These are phyloP conservation scores for Oxytorus armatus DNA, from an alignment of 2,888 invertebrate genomes.

Conservation along the genomic window DNA sequence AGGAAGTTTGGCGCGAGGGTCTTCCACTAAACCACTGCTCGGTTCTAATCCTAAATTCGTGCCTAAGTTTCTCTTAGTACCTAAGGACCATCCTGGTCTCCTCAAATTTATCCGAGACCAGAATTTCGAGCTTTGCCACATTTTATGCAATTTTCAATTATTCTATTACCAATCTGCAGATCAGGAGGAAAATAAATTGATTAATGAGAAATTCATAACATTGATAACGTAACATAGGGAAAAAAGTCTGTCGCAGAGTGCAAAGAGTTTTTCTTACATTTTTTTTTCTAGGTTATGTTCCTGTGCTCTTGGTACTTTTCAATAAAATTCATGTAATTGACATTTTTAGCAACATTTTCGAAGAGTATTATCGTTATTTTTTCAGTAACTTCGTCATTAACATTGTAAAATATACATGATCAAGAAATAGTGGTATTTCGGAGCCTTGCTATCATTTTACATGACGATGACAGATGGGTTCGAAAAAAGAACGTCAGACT, in stretches of 20 bases:
- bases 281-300: slow-evolving; percentile 1
- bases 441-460: slow-evolving; percentile 6
- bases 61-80: slow-evolving; percentile 3
- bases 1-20: slow-evolving; percentile 81
- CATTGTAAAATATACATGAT: background rate
- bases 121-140: slow-evolving; percentile 75
- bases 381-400: background rate
- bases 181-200: background rate
- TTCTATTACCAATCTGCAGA: slow-evolving; percentile 22
- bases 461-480: slow-evolving; percentile 15
- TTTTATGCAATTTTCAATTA: slow-evolving; percentile 52
- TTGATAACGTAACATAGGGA: no score
- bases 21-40: slow-evolving; percentile 30
- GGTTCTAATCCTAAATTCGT: slow-evolving; percentile 30
- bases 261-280: background rate
- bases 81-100: slow-evolving; percentile 18
- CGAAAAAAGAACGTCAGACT: background rate
- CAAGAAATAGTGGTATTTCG: background rate
- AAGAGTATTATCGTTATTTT: no score
- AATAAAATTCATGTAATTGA: background rate
- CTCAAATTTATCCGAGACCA: slow-evolving; percentile 58
- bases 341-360: background rate
- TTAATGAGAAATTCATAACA: background rate
- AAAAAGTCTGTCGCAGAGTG: no score
- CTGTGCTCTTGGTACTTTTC: background rate